A percentile compares a stretch with the other conserved stretches of the same genome.
Conservation (phyloP, 2,113 vertebrate genomes). For the Phylloscopus trochilus region DNA sequence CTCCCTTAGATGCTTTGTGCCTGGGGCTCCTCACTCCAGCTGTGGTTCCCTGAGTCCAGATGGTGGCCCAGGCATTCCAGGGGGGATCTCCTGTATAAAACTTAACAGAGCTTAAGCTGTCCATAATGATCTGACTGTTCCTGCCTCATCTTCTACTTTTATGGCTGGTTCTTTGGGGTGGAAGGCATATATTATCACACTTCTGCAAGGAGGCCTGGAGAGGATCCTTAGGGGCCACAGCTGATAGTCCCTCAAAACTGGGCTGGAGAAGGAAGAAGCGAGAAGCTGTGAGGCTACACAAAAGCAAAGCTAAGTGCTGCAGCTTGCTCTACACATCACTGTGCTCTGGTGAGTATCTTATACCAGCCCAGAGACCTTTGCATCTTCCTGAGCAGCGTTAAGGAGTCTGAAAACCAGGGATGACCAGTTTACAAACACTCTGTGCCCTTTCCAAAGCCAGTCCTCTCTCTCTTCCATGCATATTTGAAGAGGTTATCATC, state of each 20-base stretch:
- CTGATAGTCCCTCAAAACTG: neutral
- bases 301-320: neutral
- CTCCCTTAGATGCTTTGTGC: neutral
- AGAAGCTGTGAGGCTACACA: neutral
- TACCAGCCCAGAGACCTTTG: neutral
- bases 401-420: neutral
- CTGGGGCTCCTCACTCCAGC: neutral
- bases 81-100: neutral
- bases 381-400: neutral
- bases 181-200: neutral
- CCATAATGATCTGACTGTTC: neutral
- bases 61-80: rapidly evolving
- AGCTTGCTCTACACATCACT: neutral
- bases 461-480: neutral
- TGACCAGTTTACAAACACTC: neutral
- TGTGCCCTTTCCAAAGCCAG: neutral
- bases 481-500: neutral
- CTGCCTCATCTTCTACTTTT: neutral
- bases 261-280: neutral
- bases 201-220: neutral
- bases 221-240: neutral
- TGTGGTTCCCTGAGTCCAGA: neutral
- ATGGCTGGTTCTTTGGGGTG: neutral
- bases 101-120: neutral
- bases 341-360: neutral